Evolutionary conservation across 2,113 vertebrate species (phyloP).

Genomic region (Tor tambroides): DNA sequence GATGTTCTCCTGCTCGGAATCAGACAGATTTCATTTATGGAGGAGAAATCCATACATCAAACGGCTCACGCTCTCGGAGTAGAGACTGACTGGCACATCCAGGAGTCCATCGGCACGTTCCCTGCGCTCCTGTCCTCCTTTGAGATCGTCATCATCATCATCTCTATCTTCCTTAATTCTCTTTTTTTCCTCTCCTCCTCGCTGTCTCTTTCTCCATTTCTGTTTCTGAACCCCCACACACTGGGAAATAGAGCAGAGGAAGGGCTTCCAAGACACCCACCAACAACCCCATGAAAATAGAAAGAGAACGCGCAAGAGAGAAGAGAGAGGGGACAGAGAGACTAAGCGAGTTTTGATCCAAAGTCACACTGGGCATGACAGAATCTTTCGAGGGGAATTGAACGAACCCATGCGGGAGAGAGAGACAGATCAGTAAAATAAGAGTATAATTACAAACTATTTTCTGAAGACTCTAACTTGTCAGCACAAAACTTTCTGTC

Average conservation of each 20-base stretch:
- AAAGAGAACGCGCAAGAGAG: conserved; percentile 22
- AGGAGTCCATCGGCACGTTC: conserved; percentile 6
- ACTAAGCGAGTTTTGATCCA: conserved; percentile 11
- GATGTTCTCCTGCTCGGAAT: neutral
- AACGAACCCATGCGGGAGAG: neutral
- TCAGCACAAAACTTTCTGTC: neutral
- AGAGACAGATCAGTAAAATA: neutral
- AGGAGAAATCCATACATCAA: conserved; percentile 33
- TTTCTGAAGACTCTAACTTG: neutral
- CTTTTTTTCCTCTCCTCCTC: neutral
- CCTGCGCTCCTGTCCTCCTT: conserved; percentile 50
- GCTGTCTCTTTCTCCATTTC: conserved; percentile 11
- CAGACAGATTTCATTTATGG: conserved; percentile 35
- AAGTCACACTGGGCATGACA: conserved; percentile 12
- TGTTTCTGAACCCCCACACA: conserved; percentile 28
- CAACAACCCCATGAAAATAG: conserved; percentile 31
- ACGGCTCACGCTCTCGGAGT: neutral
- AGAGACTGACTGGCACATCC: conserved; percentile 14
- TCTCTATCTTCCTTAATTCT: conserved; percentile 31
- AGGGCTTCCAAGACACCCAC: conserved; percentile 29
- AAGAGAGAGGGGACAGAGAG: conserved; percentile 16
- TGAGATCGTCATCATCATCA: conserved; percentile 14
- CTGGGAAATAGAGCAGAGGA: conserved; percentile 27
- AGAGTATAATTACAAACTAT: neutral
- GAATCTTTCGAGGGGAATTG: neutral